Evolutionary conservation across 2,888 invertebrate species (phyloP).

Genomic region (Rhingia campestris): DNA sequence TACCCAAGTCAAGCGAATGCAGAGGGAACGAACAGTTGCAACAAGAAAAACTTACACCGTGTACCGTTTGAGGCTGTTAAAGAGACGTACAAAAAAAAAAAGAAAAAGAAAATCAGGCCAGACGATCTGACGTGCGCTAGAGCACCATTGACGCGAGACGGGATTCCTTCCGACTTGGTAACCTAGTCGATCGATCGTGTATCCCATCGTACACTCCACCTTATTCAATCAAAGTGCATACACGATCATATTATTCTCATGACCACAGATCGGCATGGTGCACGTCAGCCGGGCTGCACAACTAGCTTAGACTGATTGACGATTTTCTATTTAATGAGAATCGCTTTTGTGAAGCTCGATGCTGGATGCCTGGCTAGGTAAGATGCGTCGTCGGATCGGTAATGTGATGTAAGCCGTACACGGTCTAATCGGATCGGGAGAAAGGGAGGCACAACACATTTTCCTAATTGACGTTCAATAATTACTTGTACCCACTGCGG

Average conservation of each 20-base stretch:
- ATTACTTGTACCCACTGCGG: slow-evolving; percentile 49
- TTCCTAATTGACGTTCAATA: slow-evolving; percentile 72
- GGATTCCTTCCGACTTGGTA: slow-evolving; percentile 71
- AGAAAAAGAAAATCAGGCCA: slow-evolving; percentile 66
- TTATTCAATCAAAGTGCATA: slow-evolving; percentile 63
- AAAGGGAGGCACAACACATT: slow-evolving; percentile 47
- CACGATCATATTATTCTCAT: slow-evolving; percentile 70
- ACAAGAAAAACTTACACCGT: slow-evolving; percentile 53
- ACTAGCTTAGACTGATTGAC: slow-evolving; percentile 66
- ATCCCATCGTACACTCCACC: slow-evolving; percentile 65
- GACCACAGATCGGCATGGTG: slow-evolving; percentile 31
- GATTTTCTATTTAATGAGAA: slow-evolving; percentile 73
- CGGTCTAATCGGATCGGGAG: slow-evolving; percentile 28
- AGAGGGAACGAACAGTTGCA: neutral
- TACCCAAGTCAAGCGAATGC: slow-evolving; percentile 28
- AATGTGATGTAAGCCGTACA: slow-evolving; percentile 55
- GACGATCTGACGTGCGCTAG: slow-evolving; percentile 67
- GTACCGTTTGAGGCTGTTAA: slow-evolving; percentile 58
- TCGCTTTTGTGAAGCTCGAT: slow-evolving; percentile 51
- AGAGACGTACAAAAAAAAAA: slow-evolving; percentile 13
- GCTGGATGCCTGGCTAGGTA: slow-evolving; percentile 16
- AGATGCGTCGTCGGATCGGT: slow-evolving; percentile 33
- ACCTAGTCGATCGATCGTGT: slow-evolving; percentile 64
- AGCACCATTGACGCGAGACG: slow-evolving; percentile 68
- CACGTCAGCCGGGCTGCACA: slow-evolving; percentile 35